Percentiles rank a stretch among this genome's conserved stretches.
Evolutionary conservation across 2,888 invertebrate species (phyloP).

Genomic region (Spisula solida): DNA sequence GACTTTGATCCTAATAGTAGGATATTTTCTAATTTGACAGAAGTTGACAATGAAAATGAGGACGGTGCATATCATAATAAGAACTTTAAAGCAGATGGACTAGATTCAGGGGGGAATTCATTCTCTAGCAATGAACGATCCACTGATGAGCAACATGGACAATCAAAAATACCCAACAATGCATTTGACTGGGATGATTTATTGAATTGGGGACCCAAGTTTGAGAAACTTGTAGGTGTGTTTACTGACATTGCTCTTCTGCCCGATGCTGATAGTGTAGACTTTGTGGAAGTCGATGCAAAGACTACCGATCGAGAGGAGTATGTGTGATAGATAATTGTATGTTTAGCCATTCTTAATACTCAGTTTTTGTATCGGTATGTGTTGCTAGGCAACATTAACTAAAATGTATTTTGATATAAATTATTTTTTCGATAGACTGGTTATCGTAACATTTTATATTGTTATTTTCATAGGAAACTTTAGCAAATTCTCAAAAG

Average conservation of each 20-base stretch:
- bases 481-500: background rate
- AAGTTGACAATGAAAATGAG: slow-evolving; percentile 85
- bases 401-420: background rate
- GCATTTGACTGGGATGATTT: slow-evolving; percentile 97
- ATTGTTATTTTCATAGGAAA: slow-evolving; percentile 20
- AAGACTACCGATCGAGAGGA: slow-evolving; percentile 78
- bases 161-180: slow-evolving; percentile 88
- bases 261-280: slow-evolving; percentile 90
- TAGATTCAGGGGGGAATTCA: slow-evolving; percentile 97
- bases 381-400: background rate
- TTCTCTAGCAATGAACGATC: slow-evolving; percentile 94
- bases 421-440: background rate
- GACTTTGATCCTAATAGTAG: slow-evolving; percentile 89
- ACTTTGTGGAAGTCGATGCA: slow-evolving; percentile 67
- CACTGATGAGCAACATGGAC: slow-evolving; percentile 92
- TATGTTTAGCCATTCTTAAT: slow-evolving; percentile 21
- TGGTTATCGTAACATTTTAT: background rate
- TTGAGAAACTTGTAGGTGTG: slow-evolving; percentile 97
- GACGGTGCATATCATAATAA: slow-evolving; percentile 76
- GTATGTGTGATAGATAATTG: slow-evolving; percentile 77
- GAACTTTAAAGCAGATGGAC: slow-evolving; percentile 92
- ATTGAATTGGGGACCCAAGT: slow-evolving; percentile 98
- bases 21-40: slow-evolving; percentile 89
- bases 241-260: slow-evolving; percentile 98
- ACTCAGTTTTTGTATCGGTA: background rate